phyloP scores from a whole-genome alignment of 1,140 invertebrate genomes.

The Pseudomyrmex cubaensis region DNA sequence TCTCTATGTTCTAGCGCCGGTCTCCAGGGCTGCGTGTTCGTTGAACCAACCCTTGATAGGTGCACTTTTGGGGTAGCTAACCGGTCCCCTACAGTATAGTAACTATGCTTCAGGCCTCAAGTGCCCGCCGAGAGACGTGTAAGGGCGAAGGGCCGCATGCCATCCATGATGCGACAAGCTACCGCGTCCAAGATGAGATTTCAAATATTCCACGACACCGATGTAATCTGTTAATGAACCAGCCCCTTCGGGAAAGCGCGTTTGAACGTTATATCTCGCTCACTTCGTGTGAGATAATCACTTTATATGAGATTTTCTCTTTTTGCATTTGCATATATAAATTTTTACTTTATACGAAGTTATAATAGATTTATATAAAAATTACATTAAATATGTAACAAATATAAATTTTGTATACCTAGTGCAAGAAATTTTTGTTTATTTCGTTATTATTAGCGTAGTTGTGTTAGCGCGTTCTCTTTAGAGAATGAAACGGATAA shows the following conservation, averaged over 20 bases:
- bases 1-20: constrained; percentile 43
- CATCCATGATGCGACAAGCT: constrained; percentile 66
- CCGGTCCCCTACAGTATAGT: constrained; percentile 64
- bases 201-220: constrained; percentile 66
- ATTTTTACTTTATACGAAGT: not conserved
- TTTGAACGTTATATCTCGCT: not conserved
- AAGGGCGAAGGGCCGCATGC: constrained; percentile 68
- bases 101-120: constrained; percentile 75
- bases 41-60: constrained; percentile 71
- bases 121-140: constrained; percentile 75
- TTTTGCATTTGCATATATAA: not conserved
- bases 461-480: too few species aligned
- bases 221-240: constrained; percentile 54
- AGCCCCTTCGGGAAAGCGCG: not conserved
- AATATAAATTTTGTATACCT: not conserved
- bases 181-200: constrained; percentile 70
- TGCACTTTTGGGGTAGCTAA: constrained; percentile 77
- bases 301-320: not conserved
- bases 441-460: too few species aligned
- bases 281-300: not conserved
- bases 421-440: too few species aligned
- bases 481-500: too few species aligned
- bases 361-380: not conserved
- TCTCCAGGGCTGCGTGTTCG: constrained; percentile 66
- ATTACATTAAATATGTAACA: not conserved